These are phyloP conservation scores for Drosophila yooni DNA, from an alignment of 2,888 invertebrate species.

Conservation along the genomic window DNA sequence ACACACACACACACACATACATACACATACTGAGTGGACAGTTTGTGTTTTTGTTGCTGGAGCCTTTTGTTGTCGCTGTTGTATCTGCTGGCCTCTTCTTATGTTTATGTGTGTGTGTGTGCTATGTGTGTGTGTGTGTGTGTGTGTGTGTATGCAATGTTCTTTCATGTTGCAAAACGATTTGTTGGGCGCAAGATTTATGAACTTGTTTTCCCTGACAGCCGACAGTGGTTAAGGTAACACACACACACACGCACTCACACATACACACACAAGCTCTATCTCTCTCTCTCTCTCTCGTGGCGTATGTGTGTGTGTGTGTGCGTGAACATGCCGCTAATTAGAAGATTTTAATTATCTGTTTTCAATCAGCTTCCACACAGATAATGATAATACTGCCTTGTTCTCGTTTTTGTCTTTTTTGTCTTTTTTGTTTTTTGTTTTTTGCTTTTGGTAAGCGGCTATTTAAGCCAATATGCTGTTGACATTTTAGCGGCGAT, in stretches of 20 bases:
- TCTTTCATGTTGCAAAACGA: constrained; percentile 83
- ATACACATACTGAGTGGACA: constrained; percentile 41
- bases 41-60: constrained; percentile 42
- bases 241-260: constrained; percentile 63
- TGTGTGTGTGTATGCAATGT: constrained; percentile 56
- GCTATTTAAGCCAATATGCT: constrained; percentile 70
- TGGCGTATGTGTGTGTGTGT: constrained; percentile 47
- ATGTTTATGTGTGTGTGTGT: constrained; percentile 25
- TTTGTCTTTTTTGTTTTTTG: constrained; percentile 1
- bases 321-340: constrained; percentile 80
- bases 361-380: constrained; percentile 78
- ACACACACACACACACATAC: background rate
- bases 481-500: constrained; percentile 64
- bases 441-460: constrained; percentile 19
- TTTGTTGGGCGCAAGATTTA: constrained; percentile 83
- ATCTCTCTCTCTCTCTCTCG: background rate
- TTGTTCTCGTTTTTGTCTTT: constrained; percentile 47
- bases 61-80: constrained; percentile 40
- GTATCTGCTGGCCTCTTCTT: constrained; percentile 51
- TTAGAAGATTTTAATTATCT: constrained; percentile 79
- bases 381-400: constrained; percentile 75
- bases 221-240: constrained; percentile 83
- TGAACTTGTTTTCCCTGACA: constrained; percentile 83
- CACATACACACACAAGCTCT: background rate
- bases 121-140: constrained; percentile 30